Evolutionary conservation across 2,888 invertebrate genomes (phyloP), one percentile per base, ranked within the genome.

Genomic region (Parapristionchus giblindavisi): DNA sequence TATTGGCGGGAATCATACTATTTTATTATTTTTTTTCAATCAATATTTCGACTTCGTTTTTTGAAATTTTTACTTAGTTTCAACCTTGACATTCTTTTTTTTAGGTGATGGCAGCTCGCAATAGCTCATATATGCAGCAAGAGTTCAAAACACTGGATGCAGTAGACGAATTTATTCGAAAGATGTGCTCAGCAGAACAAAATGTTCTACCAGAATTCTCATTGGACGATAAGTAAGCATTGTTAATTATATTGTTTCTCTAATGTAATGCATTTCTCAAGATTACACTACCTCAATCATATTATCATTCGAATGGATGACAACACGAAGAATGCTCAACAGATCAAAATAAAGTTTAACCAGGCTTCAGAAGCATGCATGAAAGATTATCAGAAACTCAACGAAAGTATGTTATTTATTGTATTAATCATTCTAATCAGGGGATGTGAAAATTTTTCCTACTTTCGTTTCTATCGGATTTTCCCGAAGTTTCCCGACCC

Each of bases 61-160:
- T 43, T 43, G 8, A 43, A 14, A 8, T 8, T 17, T 43, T 43
- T 43, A 14, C 8, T 43, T 17, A 43, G 43, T 43, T 43, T 43
- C 17, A 43, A 14, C 43, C 58, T 29, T 4, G 17, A 21, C 5
- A 61, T 36, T 21, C 6, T 58, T 3, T 17, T 29, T 4, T 58
- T 58, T 58, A 21, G 38, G 60, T 61, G 3, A n/a, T 43, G 43
- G 14, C 63, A 43, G 43, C 43, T 38, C 38, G 43, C 40, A 63
- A 63, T 29, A 40, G 40, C 3, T 61, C 61, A 2, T 61, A 36
- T 24, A 17, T 61, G 8, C 8, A 27, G 27, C 40, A 63, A 14
- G 63, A 63, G 29, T 6, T 43, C 1, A 63, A 40, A 40, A 40
- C 40, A 11, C 63, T 63, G 6, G 63, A 63, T 14, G 29, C 29